Conservation (phyloP, 2,797 vertebrate species). For the Takifugu ocellatus region DNA sequence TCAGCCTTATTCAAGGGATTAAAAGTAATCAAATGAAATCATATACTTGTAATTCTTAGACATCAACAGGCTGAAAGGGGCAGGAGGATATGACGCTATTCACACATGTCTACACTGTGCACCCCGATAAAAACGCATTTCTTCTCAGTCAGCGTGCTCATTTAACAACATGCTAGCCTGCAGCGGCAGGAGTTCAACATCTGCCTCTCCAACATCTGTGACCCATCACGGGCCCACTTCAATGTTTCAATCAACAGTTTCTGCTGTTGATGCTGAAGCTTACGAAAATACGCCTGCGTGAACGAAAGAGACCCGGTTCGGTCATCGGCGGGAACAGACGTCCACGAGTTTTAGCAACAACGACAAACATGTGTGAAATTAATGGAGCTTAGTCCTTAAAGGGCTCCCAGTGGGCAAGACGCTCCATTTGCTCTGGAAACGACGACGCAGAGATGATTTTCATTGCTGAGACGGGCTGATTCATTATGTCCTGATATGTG, state of each 20-base stretch:
- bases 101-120: conserved; percentile 2
- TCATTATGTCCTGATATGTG: not conserved
- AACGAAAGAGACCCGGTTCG: conserved; percentile 48
- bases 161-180: conserved; percentile 21
- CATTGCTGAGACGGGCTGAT: conserved; percentile 17
- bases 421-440: conserved; percentile 45
- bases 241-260: conserved; percentile 2
- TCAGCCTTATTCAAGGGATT: not conserved
- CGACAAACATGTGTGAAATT: conserved; percentile 54
- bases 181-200: conserved; percentile 37
- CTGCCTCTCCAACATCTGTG: conserved; percentile 46
- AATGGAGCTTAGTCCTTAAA: conserved; percentile 64
- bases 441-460: conserved; percentile 39
- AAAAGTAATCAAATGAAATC: conserved; percentile 12
- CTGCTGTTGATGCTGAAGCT: not conserved
- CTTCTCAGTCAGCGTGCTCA: conserved; percentile 24
- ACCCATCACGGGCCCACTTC: conserved; percentile 51
- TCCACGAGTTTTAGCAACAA: conserved; percentile 32
- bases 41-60: conserved; percentile 12
- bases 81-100: no score
- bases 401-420: conserved; percentile 45
- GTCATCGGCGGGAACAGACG: conserved; percentile 61
- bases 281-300: conserved; percentile 26
- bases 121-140: conserved; percentile 24
- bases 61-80: not conserved